Base-by-base conservation (phyloP, 2,888 invertebrate genomes). In the Lasioglossum morio region DNA sequence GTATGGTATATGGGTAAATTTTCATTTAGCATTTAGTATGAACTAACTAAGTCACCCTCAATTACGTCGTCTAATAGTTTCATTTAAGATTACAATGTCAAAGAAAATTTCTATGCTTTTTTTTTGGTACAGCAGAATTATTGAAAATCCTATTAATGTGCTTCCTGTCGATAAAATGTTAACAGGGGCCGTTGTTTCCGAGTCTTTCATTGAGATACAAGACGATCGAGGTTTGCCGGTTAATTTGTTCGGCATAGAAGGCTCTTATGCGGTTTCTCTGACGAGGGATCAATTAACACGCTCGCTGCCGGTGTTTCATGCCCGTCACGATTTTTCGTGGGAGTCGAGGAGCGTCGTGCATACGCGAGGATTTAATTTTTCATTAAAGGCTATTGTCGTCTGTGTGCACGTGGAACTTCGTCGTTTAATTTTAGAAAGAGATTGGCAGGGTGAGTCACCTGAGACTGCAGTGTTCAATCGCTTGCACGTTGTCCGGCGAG, bases 221-320 rank as follows among this genome's bases (percentile, higher is more conserved):
- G 83, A 79, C 77, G 40, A 87, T 90, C 87, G 81, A 81, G 82
- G 75, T 79, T 81, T 46, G 37, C 69, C 63, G 90, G 85, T n/a
- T 69, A 85, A 90, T 90, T 90, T 87, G 81, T 72, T 72, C 69
- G 46, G 46, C 72, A 87, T 16, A 85, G 84, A 85, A 77, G 66
- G 82, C 82, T 77, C 80, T 85, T 82, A 73, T 88, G 76, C 48
- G 69, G 43, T 0, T 53, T 78, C 79, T 43, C 48, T 69, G 82
- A 74, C 86, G 79, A 81, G 80, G 70, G 79, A 90, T 88, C 81
- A 79, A 90, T 89, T 81, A 81, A 76, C 70, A 70, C 63, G 70
- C 27, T 60, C 66, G 30, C 19, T 66, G 66, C 66, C 34, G 66
- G 66, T 66, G 66, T 66, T 66, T 30, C 19, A 66, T 16, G 16